Evolutionary conservation across 2,113 vertebrate genomes (phyloP), one percentile per base, ranked within the genome.

Genomic region (Accipiter cooperii): DNA sequence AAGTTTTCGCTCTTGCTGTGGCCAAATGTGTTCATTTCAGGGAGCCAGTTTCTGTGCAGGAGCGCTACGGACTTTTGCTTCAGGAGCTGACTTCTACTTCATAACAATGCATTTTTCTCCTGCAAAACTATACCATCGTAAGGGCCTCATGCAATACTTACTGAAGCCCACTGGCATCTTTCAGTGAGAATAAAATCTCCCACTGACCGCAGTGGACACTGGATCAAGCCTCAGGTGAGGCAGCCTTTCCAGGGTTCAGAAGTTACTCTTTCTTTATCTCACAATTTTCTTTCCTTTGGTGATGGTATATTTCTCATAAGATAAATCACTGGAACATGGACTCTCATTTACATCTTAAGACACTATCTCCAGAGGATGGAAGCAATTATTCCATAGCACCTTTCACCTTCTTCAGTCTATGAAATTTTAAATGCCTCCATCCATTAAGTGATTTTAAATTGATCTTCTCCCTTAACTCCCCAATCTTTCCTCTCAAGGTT

Each of bases 401-500:
- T 95, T 97, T 95, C 90, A 95, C 95, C 95, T 96, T 96, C 73
- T 94, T 92, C 88, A 77, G 78, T 89, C 68, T 92, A 84, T 89
- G 96, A 94, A 96, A 95, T 96, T 93, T 95, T 93, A 95, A 96
- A 96, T 97, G 90, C 47, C 18, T 95, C 51, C 55, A 84, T 92
- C 92, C 80, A 96, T 94, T 96, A 97, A 97, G 89, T 84, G 83
- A 93, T 97, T 97, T 96, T 95, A 96, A 96, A 97, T 95, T 91
- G 92, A 95, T 96, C 92, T 92, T 95, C 47, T 90, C 64, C 74
- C 75, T 93, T 95, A 92, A 96, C 87, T 96, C 92, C 83, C 69
- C 84, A 86, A 68, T 96, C 90, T 87, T 95, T 84, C 76, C 55
- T 95, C 79, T 95, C 95, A 95, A 89, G 94, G 95, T 96, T 97